A percentile compares a stretch with the other conserved stretches of the same genome.
These are phyloP conservation scores for Amyelois transitella DNA, from an alignment of 1,140 invertebrate genomes.

Conservation along the genomic window DNA sequence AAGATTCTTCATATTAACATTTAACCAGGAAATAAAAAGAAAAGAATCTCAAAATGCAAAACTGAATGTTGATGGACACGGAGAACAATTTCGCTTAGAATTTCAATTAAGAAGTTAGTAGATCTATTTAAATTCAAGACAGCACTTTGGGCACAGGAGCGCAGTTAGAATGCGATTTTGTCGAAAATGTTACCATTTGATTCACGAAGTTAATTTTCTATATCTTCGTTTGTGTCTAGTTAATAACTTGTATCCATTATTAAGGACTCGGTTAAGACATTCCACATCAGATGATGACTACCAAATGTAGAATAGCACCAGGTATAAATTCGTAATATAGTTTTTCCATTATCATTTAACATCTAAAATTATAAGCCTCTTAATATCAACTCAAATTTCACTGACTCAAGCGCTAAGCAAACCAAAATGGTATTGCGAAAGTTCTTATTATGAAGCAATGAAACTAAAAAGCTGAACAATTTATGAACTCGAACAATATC, in stretches of 20 bases:
- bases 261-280: too few species aligned
- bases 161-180: conserved; percentile 26
- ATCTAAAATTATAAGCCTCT: too few species aligned
- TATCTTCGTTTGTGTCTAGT: too few species aligned
- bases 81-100: conserved; percentile 35
- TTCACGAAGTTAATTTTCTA: conserved; percentile 17
- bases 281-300: too few species aligned
- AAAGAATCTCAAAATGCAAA: conserved; percentile 15
- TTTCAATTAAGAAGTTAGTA: conserved; percentile 42
- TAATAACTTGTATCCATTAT: too few species aligned
- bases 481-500: conserved; percentile 5
- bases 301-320: too few species aligned
- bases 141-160: conserved; percentile 20
- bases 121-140: conserved; percentile 36
- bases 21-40: too few species aligned
- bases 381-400: conserved; percentile 1
- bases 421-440: background rate
- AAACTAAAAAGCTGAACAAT: conserved; percentile 6
- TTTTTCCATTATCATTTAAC: too few species aligned
- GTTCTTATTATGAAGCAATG: conserved; percentile 12
- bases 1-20: too few species aligned
- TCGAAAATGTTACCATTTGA: conserved; percentile 17
- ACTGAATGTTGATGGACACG: conserved; percentile 33
- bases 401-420: background rate
- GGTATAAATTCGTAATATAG: too few species aligned